Evolutionary conservation across 2,797 vertebrate genomes (phyloP).

Genomic region (Diplodus puntazzo): DNA sequence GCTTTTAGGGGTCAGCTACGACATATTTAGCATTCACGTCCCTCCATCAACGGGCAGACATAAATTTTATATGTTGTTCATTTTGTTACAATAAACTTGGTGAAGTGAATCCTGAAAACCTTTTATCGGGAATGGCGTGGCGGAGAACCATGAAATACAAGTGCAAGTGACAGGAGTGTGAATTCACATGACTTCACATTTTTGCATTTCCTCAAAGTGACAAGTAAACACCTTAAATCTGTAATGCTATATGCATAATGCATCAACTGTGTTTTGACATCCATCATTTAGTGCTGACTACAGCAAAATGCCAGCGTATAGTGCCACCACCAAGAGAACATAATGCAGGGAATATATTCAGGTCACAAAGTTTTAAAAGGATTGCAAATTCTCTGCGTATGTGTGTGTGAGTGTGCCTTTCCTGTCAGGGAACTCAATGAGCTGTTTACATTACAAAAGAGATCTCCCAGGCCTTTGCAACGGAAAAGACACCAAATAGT

Average conservation of each 20-base stretch:
- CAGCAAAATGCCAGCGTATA: slow-evolving; percentile 91
- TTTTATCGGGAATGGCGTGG: slow-evolving; percentile 92
- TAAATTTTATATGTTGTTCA: slow-evolving; percentile 90
- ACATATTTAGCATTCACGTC: slow-evolving; percentile 86
- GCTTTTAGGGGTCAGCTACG: slow-evolving; percentile 86
- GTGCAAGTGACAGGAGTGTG: slow-evolving; percentile 92
- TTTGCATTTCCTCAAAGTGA: slow-evolving; percentile 98
- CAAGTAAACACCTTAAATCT: slow-evolving; percentile 99
- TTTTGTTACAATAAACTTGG: slow-evolving; percentile 89
- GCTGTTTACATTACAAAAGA: slow-evolving; percentile 81
- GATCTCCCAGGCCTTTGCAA: slow-evolving; percentile 72
- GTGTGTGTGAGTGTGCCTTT: slow-evolving; percentile 54
- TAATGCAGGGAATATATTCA: slow-evolving; percentile 93
- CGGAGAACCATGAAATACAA: slow-evolving; percentile 92
- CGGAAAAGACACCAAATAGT: slow-evolving; percentile 72
- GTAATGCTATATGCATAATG: slow-evolving; percentile 99
- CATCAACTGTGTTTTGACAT: slow-evolving; percentile 99
- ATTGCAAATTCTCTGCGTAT: slow-evolving; percentile 69
- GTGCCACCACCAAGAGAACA: slow-evolving; percentile 89
- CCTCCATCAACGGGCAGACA: slow-evolving; percentile 84
- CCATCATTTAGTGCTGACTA: slow-evolving; percentile 98
- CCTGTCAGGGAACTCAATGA: slow-evolving; percentile 77
- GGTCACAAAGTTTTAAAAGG: slow-evolving; percentile 94
- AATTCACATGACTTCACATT: slow-evolving; percentile 97
- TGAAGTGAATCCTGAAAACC: slow-evolving; percentile 92